phyloP scores from a whole-genome alignment of 2,113 vertebrate genomes.

The Martes martes region DNA sequence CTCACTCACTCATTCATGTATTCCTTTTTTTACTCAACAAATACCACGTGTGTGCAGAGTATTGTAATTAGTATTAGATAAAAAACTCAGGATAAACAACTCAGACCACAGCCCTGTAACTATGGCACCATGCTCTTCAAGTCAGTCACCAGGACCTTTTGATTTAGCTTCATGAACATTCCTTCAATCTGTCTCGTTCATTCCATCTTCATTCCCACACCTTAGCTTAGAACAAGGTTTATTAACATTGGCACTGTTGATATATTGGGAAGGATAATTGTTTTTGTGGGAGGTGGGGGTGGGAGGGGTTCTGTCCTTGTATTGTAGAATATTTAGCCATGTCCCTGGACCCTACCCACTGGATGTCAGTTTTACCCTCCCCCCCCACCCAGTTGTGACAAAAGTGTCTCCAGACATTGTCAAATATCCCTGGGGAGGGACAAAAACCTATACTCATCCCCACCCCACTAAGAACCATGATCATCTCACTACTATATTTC shows the following conservation, averaged over 20 bases:
- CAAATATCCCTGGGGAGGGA: neutral
- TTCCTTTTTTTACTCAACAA: neutral
- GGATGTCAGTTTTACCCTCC: neutral
- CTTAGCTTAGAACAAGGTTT: neutral
- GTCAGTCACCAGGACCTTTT: neutral
- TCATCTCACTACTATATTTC: neutral
- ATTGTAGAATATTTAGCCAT: neutral
- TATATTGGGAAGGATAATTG: neutral
- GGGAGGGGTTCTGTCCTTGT: neutral
- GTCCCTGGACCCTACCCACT: neutral
- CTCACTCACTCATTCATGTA: neutral
- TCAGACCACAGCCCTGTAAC: neutral
- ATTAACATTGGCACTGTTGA: neutral
- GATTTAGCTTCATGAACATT: neutral
- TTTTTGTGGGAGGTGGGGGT: neutral
- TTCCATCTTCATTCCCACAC: neutral
- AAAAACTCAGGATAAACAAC: neutral
- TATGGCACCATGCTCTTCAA: neutral
- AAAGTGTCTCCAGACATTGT: neutral
- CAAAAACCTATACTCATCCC: neutral
- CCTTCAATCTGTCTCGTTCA: neutral
- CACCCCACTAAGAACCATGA: neutral
- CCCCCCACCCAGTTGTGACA: neutral
- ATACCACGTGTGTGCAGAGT: neutral
- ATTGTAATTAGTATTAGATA: neutral